These are phyloP conservation scores for Sceloporus undulatus DNA, from an alignment of 2,113 vertebrate species.

Conservation along the genomic window DNA sequence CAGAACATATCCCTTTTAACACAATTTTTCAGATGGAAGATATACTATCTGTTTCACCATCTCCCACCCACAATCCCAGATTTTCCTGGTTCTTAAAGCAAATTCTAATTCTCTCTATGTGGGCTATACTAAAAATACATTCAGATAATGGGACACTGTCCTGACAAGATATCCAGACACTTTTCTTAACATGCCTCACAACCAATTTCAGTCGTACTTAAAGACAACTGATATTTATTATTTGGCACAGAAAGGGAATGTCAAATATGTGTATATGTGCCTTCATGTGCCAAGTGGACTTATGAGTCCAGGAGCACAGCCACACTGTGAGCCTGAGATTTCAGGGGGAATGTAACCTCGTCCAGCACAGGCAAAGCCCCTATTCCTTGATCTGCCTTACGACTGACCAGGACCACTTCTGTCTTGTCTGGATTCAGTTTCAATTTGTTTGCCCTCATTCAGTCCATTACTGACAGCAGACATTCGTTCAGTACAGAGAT, in stretches of 20 bases:
- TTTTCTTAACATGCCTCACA: constrained; percentile 17
- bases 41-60: constrained; percentile 58
- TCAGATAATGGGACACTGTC: constrained; percentile 16
- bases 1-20: constrained; percentile 56
- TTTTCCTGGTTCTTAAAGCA: constrained; percentile 68
- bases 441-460: no score
- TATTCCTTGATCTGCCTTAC: no score
- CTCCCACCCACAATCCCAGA: constrained; percentile 54
- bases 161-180: not conserved
- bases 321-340: no score
- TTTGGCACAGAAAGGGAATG: constrained; percentile 11
- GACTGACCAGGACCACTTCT: no score
- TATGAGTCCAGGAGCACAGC: no score
- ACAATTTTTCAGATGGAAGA: constrained; percentile 65
- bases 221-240: constrained; percentile 23
- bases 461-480: no score
- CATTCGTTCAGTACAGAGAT: no score
- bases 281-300: no score
- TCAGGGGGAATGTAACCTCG: no score
- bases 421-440: no score
- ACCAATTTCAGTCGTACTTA: constrained; percentile 7
- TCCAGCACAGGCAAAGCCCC: no score
- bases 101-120: constrained; percentile 58
- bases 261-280: not conserved
- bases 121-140: constrained; percentile 55